Evolutionary conservation across 2,888 invertebrate genomes (phyloP).

Genomic region (Spisula solida): DNA sequence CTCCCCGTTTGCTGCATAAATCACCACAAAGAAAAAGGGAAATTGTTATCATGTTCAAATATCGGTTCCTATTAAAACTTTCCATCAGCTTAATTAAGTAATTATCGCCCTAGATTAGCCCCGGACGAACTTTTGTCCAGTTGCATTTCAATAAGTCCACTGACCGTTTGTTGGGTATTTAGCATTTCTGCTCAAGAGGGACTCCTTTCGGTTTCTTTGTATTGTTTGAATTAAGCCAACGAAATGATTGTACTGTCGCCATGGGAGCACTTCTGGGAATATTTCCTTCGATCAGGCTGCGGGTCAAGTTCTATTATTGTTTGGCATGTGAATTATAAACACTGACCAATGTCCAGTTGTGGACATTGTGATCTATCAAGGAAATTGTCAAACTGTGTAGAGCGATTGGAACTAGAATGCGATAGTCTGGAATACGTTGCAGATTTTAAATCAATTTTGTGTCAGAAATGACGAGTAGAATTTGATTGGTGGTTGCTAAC

Average conservation of each 20-base stretch:
- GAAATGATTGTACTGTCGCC: constrained; percentile 40
- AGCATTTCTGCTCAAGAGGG: constrained; percentile 37
- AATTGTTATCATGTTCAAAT: constrained; percentile 44
- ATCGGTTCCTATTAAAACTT: constrained; percentile 59
- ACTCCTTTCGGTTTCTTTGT: constrained; percentile 50
- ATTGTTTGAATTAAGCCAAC: constrained; percentile 43
- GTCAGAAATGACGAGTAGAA: constrained; percentile 54
- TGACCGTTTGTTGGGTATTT: constrained; percentile 39
- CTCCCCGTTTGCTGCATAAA: constrained; percentile 39
- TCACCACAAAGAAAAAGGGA: constrained; percentile 52
- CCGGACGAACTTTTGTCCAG: constrained; percentile 46
- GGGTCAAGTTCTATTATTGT: constrained; percentile 53
- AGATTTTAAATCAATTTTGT: constrained; percentile 60
- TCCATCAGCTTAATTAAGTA: constrained; percentile 54
- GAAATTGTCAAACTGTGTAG: constrained; percentile 50
- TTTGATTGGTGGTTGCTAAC: constrained; percentile 33
- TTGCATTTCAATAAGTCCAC: constrained; percentile 43
- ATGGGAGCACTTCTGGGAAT: constrained; percentile 41
- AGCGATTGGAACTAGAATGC: constrained; percentile 24
- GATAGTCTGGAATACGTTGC: constrained; percentile 32
- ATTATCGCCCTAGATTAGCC: constrained; percentile 54
- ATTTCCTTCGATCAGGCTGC: constrained; percentile 15
- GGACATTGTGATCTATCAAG: constrained; percentile 48
- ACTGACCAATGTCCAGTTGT: constrained; percentile 53
- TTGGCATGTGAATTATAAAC: constrained; percentile 54